Conservation (phyloP, 1,140 invertebrate genomes). For the Yoshiicerus persimilis region DNA sequence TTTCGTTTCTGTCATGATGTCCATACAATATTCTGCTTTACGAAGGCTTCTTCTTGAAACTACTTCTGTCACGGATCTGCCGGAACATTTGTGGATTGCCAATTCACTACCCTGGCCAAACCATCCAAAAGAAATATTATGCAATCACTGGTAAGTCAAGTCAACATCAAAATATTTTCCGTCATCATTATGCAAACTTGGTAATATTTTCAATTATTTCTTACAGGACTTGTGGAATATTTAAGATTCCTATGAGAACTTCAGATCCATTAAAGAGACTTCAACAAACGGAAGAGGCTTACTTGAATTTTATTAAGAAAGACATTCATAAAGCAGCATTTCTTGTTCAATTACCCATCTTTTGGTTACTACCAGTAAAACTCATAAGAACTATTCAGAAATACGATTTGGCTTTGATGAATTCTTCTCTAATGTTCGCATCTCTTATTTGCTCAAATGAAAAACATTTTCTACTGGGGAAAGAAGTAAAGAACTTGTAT, state of each 20-base stretch:
- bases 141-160: slow-evolving; percentile 20
- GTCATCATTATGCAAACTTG: no score
- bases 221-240: slow-evolving; percentile 21
- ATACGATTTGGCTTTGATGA: slow-evolving; percentile 3
- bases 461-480: slow-evolving; percentile 12
- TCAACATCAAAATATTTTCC: background rate
- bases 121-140: slow-evolving; percentile 5
- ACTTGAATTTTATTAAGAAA: background rate
- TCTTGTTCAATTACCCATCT: background rate
- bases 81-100: slow-evolving; percentile 28
- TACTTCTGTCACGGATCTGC: background rate
- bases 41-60: slow-evolving; percentile 2
- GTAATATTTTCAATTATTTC: background rate
- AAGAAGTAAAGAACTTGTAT: slow-evolving; percentile 28
- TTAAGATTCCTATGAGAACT: slow-evolving; percentile 1
- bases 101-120: slow-evolving; percentile 24
- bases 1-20: slow-evolving; percentile 30
- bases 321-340: background rate
- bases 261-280: slow-evolving; percentile 4
- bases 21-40: slow-evolving; percentile 18
- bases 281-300: background rate
- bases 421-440: background rate
- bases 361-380: slow-evolving; percentile 15
- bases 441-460: slow-evolving; percentile 14
- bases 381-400: background rate